These are phyloP conservation scores for Catostomus latipinnis DNA, from an alignment of 2,797 vertebrate species.

Conservation along the genomic window DNA sequence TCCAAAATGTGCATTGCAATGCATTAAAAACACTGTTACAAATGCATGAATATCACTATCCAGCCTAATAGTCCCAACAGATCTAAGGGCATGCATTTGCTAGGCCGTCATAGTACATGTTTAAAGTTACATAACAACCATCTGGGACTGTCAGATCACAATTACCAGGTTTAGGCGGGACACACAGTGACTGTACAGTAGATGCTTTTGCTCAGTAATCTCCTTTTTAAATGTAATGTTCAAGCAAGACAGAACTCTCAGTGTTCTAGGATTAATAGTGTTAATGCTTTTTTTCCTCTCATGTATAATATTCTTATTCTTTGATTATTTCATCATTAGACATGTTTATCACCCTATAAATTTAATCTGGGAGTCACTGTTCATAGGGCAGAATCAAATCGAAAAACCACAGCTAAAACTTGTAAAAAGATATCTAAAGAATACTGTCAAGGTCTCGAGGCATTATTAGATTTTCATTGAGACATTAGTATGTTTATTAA, in stretches of 20 bases:
- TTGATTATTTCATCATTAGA: neutral
- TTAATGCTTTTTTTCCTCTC: neutral
- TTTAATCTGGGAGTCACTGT: slow-evolving; percentile 21
- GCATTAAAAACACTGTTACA: no score
- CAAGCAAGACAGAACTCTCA: neutral
- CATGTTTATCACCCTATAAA: slow-evolving; percentile 10
- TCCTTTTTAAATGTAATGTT: slow-evolving; percentile 25
- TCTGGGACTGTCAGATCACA: slow-evolving; percentile 61
- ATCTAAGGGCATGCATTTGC: neutral
- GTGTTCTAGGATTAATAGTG: neutral
- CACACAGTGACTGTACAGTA: neutral
- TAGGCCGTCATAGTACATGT: slow-evolving; percentile 17
- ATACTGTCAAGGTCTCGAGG: no score
- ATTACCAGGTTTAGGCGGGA: slow-evolving; percentile 6
- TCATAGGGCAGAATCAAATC: slow-evolving; percentile 64
- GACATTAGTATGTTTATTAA: no score
- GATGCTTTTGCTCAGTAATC: slow-evolving; percentile 45
- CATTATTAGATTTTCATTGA: no score
- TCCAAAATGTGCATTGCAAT: no score
- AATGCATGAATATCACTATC: neutral
- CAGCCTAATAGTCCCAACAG: neutral
- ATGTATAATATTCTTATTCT: neutral
- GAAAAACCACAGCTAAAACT: slow-evolving; percentile 68
- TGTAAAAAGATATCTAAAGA: slow-evolving; percentile 16
- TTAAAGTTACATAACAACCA: slow-evolving; percentile 71